Percentiles rank a stretch among this genome's conserved stretches.
Evolutionary conservation across 37 sponge, comb jelly and placozoan genomes (phyloP).

Genomic region (Lycopodina hypogea): DNA sequence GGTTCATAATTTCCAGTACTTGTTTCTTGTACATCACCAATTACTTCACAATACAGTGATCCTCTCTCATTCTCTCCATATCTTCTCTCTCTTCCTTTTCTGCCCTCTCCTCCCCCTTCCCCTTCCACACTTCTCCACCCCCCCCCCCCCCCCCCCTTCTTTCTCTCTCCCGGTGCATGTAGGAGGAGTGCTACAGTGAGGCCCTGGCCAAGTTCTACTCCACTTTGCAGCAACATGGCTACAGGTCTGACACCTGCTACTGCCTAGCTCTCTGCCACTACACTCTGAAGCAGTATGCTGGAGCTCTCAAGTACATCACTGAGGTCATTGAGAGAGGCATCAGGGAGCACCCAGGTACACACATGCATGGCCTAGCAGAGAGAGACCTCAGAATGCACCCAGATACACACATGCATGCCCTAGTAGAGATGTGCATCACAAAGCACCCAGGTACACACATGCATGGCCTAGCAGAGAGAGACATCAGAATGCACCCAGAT

Average conservation of each 20-base stretch:
- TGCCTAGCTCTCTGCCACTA: constrained; percentile 93
- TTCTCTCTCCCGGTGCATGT: neutral
- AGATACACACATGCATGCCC: neutral
- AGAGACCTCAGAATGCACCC: neutral
- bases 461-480: too few species aligned
- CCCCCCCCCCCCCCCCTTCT: too few species aligned
- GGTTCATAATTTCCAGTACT: too few species aligned
- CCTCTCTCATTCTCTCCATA: neutral
- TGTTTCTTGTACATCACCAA: too few species aligned
- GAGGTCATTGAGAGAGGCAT: constrained; percentile 96
- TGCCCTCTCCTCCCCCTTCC: too few species aligned
- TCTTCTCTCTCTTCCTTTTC: too few species aligned
- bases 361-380: too few species aligned
- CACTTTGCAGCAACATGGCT: constrained; percentile 82
- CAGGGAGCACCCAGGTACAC: constrained; percentile 80
- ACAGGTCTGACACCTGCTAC: constrained; percentile 67
- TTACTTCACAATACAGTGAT: too few species aligned
- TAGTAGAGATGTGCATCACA: neutral
- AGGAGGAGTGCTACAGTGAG: constrained; percentile 89
- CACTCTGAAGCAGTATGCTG: constrained; percentile 83
- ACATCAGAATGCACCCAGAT: too few species aligned
- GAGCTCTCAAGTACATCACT: constrained; percentile 88
- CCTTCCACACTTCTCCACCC: neutral
- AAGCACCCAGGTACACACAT: too few species aligned
- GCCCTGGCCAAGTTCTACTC: constrained; percentile 77